These are phyloP conservation scores for Lottia gigantea DNA, from an alignment of 2,888 invertebrate species.

Conservation along the genomic window DNA sequence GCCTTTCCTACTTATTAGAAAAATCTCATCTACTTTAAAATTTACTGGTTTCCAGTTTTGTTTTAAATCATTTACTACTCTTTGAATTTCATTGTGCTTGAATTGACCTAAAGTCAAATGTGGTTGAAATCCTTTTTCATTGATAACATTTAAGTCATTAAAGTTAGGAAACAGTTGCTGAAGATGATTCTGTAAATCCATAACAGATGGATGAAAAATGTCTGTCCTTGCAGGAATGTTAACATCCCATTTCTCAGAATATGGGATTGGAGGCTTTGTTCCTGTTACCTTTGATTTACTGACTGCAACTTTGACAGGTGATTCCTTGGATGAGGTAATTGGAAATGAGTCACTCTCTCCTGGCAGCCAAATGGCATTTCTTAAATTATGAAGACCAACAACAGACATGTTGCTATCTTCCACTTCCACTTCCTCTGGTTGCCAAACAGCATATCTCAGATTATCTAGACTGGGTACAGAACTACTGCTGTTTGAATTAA, in stretches of 20 bases:
- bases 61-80: not conserved
- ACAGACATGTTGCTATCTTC: not conserved
- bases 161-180: not conserved
- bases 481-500: too few relatives aligned
- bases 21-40: conserved; percentile 8
- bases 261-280: not conserved
- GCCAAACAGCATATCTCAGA: not conserved
- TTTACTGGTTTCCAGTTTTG: not conserved
- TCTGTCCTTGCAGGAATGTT: not conserved
- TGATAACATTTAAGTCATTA: not conserved
- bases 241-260: too few relatives aligned
- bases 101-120: not conserved
- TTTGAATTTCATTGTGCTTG: not conserved
- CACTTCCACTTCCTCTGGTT: not conserved
- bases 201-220: not conserved
- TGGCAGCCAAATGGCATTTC: not conserved
- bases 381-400: conserved; percentile 2
- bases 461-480: not conserved
- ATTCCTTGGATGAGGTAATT: not conserved
- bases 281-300: not conserved
- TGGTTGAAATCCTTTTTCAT: not conserved
- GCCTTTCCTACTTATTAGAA: not conserved
- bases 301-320: not conserved
- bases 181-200: not conserved
- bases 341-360: not conserved